phyloP scores from a whole-genome alignment of 2,888 invertebrate genomes.

The Hanleya hanleyi region DNA sequence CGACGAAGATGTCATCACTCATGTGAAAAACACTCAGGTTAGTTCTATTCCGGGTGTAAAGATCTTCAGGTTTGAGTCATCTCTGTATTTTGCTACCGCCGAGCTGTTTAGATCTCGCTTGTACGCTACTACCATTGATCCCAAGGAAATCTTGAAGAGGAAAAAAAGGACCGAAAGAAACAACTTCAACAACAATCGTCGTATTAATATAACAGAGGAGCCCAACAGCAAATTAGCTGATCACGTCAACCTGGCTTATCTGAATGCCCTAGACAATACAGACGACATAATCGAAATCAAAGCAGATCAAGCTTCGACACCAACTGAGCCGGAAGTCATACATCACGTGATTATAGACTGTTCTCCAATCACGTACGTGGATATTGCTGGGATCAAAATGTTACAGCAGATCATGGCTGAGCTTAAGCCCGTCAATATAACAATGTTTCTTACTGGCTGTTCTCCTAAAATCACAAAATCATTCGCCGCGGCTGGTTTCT shows the following conservation, averaged over 20 bases:
- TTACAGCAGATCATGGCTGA: conserved; percentile 48
- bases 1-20: conserved; percentile 51
- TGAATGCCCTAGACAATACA: too few relatives aligned
- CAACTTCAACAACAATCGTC: too few relatives aligned
- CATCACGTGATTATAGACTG: conserved; percentile 58
- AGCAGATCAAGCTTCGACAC: too few relatives aligned
- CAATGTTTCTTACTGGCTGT: conserved; percentile 51
- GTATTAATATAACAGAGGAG: too few relatives aligned
- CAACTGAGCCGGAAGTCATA: too few relatives aligned
- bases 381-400: conserved; percentile 57
- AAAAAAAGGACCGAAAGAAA: conserved; percentile 59
- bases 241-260: too few relatives aligned
- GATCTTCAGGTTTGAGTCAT: conserved; percentile 67
- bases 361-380: conserved; percentile 59
- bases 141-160: conserved; percentile 59
- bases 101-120: conserved; percentile 66
- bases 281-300: too few relatives aligned
- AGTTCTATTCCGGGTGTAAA: conserved; percentile 58
- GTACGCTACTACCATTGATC: conserved; percentile 64
- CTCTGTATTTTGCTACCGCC: conserved; percentile 68
- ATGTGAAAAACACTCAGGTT: conserved; percentile 49
- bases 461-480: conserved; percentile 41
- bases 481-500: conserved; percentile 48
- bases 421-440: conserved; percentile 41
- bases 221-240: too few relatives aligned